phyloP scores from a whole-genome alignment of 2,113 vertebrate genomes.

The Motacilla tschutschensis region DNA sequence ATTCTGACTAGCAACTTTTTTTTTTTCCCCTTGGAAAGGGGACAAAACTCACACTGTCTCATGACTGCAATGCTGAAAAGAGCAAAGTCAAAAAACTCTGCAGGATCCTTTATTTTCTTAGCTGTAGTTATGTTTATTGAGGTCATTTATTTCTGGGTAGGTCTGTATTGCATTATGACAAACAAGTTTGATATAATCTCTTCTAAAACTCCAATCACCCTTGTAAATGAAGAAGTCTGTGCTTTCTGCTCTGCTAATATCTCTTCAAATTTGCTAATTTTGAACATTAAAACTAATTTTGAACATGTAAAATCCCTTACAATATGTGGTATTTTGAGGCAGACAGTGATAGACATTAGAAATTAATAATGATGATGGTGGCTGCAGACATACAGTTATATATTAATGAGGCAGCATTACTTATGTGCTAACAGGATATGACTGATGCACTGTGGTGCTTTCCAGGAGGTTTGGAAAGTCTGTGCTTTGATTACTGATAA shows the following conservation, averaged over 20 bases:
- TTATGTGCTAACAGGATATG: neutral
- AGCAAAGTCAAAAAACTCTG: constrained; percentile 13
- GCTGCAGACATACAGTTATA: neutral
- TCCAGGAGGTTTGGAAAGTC: neutral
- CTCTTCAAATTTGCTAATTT: neutral
- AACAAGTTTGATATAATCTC: neutral
- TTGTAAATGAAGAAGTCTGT: neutral
- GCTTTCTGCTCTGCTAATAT: neutral
- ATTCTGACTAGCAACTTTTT: neutral
- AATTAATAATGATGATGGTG: neutral
- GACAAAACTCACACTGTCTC: neutral
- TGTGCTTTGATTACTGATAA: neutral
- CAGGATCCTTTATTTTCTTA: constrained; percentile 17
- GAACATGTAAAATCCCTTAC: neutral
- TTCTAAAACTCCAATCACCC: neutral
- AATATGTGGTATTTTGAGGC: neutral
- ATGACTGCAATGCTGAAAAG: constrained; percentile 46
- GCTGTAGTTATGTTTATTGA: constrained; percentile 4
- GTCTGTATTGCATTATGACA: neutral
- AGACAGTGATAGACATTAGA: neutral
- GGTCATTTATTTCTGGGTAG: neutral
- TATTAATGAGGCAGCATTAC: neutral
- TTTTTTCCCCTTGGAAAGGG: neutral
- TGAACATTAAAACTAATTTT: neutral
- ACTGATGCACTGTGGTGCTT: neutral